Base-by-base conservation (phyloP, 2,113 vertebrate genomes). In the Candoia aspera region DNA sequence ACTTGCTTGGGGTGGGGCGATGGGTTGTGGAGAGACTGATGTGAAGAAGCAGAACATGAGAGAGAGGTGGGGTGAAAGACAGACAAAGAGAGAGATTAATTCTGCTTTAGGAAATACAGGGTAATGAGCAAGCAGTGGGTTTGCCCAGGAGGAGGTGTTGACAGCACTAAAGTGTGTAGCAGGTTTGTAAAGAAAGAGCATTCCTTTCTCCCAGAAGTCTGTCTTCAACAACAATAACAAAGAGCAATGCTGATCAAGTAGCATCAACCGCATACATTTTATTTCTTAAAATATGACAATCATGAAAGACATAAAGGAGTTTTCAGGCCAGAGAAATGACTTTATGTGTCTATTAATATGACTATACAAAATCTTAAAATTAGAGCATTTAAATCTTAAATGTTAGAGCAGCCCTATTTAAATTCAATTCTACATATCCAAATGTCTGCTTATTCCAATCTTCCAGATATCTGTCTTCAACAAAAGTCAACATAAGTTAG, bases 171-270 rank as follows among this genome's bases (percentile, higher is more conserved):
- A 26, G 19, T 83, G 79, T 37, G 12, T 13, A 23, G 0, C 23
- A 94, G 37, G 60, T 87, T 15, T n/a, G 62, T 42, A 0, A n/a
- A 88, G 83, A 92, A 0, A 90, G 58, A 96, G 92, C 86, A 92
- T 33, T 89, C 86, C 46, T 19, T 90, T 88, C 92, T 95, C 90
- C 87, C 83, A 49, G 86, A 88, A 84, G 33, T 49, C 87, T 0
- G 64, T 84, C 62, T 64, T 92, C 58, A 92, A 53, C 53, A 91
- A 90, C 92, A 90, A 57, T 86, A 92, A 79, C 89, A 93, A 90
- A 85, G 68, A 84, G 59, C 26, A 88, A 92, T 58, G 91, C 79
- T 90, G 93, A 86, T 91, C 89, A 93, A 46, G 87, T 0, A 0
- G 12, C 42, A 84, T 90, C 68, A 33, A 10, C 89, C 93, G 85